Evolutionary conservation across 2,888 invertebrate genomes (phyloP), one percentile per base, ranked within the genome.

Genomic region (Yponomeuta evonymella): DNA sequence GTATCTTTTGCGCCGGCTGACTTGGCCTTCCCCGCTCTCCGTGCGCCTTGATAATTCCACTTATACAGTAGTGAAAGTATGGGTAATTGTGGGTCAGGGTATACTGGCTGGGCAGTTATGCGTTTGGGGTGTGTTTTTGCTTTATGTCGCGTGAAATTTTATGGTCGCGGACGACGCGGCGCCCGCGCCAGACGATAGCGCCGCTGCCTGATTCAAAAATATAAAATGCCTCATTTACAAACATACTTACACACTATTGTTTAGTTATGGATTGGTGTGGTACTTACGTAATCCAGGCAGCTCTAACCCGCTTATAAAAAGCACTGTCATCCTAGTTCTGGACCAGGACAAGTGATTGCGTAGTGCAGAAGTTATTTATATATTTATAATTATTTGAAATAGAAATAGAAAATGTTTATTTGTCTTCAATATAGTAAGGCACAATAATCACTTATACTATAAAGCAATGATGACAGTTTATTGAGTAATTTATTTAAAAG

Each of bases 131-230:
- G 89, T 92, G 90, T 92, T 92, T 92, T 92, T 92, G 89, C 86
- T 93, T 92, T 92, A 92, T 92, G 90, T 85, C 79, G 86, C 90
- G 91, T 93, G 89, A 89, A 93, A 92, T 92, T 90, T 91, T 91
- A 91, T 83, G 79, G 89, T 83, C 87, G 81, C 82, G 82, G 81
- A 78, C 80, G 78, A 78, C 80, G 81, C 71, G 58, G 33, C n/a
- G 58, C 70, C 43, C 30, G 43, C 48, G 29, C 65, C 65, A 65
- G 65, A 65, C 65, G 65, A 65, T 3, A 29, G 12, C 51, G 5
- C 11, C 33, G 65, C 5, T 65, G 65, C 33, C 65, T 29, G 65
- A 65, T 65, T 65, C 33, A 65, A 65, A 65, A 30, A 33, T 65
- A 65, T 65, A 65, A 58, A 58, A 58, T 58, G 51, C 51, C 51